Evolutionary conservation across 2,797 vertebrate genomes (phyloP).

Genomic region (Falco concolor): DNA sequence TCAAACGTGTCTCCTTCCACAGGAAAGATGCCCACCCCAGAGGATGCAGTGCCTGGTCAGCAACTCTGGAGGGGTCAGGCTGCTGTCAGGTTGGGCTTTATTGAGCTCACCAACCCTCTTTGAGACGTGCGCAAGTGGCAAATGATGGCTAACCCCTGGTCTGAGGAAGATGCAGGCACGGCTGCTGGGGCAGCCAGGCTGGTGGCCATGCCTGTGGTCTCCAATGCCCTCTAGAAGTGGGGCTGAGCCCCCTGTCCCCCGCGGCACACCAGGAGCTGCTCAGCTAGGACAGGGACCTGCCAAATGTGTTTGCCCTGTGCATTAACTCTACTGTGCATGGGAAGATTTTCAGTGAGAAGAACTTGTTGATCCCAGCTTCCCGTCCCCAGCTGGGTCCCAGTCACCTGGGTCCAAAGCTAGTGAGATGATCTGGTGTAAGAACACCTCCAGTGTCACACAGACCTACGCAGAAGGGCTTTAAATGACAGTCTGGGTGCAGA

Average conservation of each 20-base stretch:
- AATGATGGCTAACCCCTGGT: neutral
- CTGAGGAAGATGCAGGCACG: neutral
- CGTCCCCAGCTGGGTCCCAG: neutral
- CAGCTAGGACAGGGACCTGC: neutral
- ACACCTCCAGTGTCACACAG: neutral
- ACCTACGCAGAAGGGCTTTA: neutral
- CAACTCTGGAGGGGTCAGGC: neutral
- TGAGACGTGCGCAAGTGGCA: neutral
- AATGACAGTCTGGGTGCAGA: neutral
- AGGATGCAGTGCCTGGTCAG: neutral
- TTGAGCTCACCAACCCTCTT: neutral
- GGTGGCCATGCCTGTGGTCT: neutral
- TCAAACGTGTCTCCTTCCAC: neutral
- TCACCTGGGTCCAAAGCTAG: neutral
- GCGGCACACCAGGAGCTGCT: neutral
- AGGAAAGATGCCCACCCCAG: neutral
- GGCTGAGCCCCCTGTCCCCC: neutral
- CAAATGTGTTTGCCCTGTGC: fast-evolving
- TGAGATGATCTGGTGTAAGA: neutral
- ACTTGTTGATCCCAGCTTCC: neutral
- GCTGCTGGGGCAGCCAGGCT: neutral
- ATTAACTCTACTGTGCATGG: fast-evolving
- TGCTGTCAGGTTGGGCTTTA: neutral
- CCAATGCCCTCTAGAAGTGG: neutral
- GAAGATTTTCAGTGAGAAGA: neutral